Conservation (phyloP, 2,113 vertebrate genomes). For the Shinisaurus crocodilurus region DNA sequence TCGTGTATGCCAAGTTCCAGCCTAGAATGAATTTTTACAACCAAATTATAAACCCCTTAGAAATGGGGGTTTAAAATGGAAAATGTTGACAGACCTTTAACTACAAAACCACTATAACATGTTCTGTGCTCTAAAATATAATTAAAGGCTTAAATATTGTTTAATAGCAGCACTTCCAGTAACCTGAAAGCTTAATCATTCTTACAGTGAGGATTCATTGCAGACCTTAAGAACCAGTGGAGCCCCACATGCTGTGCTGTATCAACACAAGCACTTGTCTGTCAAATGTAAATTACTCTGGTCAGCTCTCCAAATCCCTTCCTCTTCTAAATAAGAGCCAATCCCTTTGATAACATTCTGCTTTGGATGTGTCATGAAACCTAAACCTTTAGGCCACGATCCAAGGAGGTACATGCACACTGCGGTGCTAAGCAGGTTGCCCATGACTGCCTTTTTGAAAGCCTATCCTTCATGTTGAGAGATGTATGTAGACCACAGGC, state of each 20-base stretch:
- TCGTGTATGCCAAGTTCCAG: constrained; percentile 69
- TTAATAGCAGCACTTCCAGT: constrained; percentile 71
- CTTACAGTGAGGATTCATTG: constrained; percentile 49
- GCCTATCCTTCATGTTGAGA: background rate
- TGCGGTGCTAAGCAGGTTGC: background rate
- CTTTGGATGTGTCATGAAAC: background rate
- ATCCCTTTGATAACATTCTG: background rate
- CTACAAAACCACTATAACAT: constrained; percentile 65
- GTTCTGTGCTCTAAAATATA: constrained; percentile 66
- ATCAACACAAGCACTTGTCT: constrained; percentile 7
- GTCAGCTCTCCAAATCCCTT: background rate
- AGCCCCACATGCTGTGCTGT: background rate
- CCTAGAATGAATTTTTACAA: constrained; percentile 73
- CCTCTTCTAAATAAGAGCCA: background rate
- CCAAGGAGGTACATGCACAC: background rate
- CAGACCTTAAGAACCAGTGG: constrained; percentile 3
- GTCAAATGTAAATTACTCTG: constrained; percentile 15
- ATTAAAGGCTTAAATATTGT: constrained; percentile 71
- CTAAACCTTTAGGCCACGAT: background rate
- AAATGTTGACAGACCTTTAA: constrained; percentile 74
- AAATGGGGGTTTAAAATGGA: constrained; percentile 71
- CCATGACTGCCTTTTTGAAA: background rate
- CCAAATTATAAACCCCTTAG: constrained; percentile 69
- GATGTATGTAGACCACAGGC: background rate
- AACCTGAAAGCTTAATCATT: constrained; percentile 56